Evolutionary conservation across 2,113 vertebrate genomes (phyloP), one percentile per base, ranked within the genome.

Genomic region (Monopterus albus): DNA sequence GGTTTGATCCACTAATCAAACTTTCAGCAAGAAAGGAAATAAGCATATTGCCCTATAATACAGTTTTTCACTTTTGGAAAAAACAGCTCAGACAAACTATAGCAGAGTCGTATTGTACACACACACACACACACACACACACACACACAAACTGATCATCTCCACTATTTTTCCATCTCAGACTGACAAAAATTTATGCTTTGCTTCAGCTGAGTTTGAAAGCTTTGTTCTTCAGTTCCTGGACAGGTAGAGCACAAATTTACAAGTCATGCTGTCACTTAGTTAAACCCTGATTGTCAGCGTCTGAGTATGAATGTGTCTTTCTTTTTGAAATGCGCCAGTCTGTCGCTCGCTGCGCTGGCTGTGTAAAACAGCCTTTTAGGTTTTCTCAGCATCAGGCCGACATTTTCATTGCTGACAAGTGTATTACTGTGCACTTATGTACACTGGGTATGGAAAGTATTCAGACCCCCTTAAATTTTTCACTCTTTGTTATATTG

Each of bases 191-290:
- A 95, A 98, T 83, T 78, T 99, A 85, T 99, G 98, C 85, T 98
- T 95, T 55, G 96, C 97, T 52, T 95, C 96, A 15, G 96, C 96
- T 55, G 95, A 97, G 88, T 98, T 99, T 94, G 96, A 99, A 85
- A 96, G 99, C 91, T 98, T 99, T 26, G 96, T 99, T 68, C 93
- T 99, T 46, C 97, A 97, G 84, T 98, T 99, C 77, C 96, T 99
- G 95, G 98, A 99, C 88, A 97, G 97, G 98, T 98, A 89, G 28
- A 66, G 31, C n/a, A 60, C 26, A 56, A 80, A 83, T 75, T 49
- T 84, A 43, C 46, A 46, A 60, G 52, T 64, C 64, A 69, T 40
- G 40, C 74, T 76, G 71, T 78, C 81, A 86, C 75, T 73, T 59
- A 42, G n/a, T 70, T 36, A n/a, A 63, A 67, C 47, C 73, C 59